Base-by-base conservation (phyloP, 2,888 invertebrate genomes). In the Diogma glabrata region DNA sequence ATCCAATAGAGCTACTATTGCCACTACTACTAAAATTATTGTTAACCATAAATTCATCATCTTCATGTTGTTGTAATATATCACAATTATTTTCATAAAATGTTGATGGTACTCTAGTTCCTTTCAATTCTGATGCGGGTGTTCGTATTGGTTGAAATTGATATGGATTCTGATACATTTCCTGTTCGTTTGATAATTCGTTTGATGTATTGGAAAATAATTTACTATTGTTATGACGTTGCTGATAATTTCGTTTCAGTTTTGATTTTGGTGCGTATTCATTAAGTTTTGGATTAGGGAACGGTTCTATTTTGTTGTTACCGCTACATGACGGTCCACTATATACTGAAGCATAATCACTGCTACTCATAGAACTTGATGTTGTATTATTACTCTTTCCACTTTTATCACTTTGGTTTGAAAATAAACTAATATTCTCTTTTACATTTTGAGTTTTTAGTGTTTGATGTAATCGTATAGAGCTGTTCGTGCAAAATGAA, bases 301-400 rank as follows among this genome's bases (percentile, higher is more conserved):
- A n/a, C n/a, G n/a, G n/a, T n/a, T n/a, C n/a, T n/a, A 52, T 52
- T 24, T 45, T n/a, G 54, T 23, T 24, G 24, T 23, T 2, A n/a
- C n/a, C n/a, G n/a, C 45, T n/a, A 26, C 33, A 33, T 7, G 59
- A 56, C 30, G 66, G 64, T 1, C 66, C 69, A 52, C 69, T 69
- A 46, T 67, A 70, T 1, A 70, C 70, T 1, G 70, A 70, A 9
- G 70, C 69, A 53, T 70, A 70, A 52, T 70, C 70, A 48, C 68
- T 67, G 55, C 69, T 70, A 57, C 70, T 70, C 48, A 69, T 51
- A 3, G 70, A 70, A 43, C 67, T 69, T 3, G 69, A 67, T 51
- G 52, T 59, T 53, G 55, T 57, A 38, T 57, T 52, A 47, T 57
- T 52, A 59, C 56, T 52, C 51, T 59, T 56, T 57, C 57, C 40